phyloP scores from a whole-genome alignment of 2,113 vertebrate genomes.

The Canis aureus region DNA sequence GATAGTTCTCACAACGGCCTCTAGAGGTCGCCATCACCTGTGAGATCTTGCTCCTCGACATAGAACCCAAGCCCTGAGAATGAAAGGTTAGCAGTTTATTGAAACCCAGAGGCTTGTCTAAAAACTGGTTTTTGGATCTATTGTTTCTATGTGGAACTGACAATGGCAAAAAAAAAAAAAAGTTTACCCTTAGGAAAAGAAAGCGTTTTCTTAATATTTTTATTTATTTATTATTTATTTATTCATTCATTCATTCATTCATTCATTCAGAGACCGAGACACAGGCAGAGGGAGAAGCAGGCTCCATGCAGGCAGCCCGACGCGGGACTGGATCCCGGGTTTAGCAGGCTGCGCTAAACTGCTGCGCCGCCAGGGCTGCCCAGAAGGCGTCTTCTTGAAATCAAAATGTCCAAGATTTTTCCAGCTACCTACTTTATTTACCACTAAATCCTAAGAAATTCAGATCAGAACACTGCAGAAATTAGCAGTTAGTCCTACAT shows the following conservation, averaged over 20 bases:
- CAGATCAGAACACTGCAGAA: not conserved
- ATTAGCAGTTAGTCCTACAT: not conserved
- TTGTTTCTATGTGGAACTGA: not conserved
- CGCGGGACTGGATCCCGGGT: too few relatives aligned
- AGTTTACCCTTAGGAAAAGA: not conserved
- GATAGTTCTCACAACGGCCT: conserved; percentile 57
- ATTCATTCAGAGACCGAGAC: too few relatives aligned
- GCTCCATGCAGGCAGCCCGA: too few relatives aligned
- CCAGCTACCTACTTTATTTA: not conserved
- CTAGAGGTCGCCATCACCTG: conserved; percentile 64
- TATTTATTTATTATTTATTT: too few relatives aligned
- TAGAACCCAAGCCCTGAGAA: not conserved
- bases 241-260: too few relatives aligned
- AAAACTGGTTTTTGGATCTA: not conserved
- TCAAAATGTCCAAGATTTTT: not conserved
- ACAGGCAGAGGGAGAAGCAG: too few relatives aligned
- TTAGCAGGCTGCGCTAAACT: too few relatives aligned
- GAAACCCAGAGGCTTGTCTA: not conserved
- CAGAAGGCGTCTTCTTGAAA: not conserved
- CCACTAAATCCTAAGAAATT: not conserved
- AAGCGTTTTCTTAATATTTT: not conserved
- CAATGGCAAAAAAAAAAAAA: not conserved
- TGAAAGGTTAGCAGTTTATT: not conserved
- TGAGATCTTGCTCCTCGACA: not conserved
- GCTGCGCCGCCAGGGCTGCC: too few relatives aligned